Evolutionary conservation across 1,140 invertebrate genomes (phyloP), one percentile per base, ranked within the genome.

Genomic region (Pseudachorutes palmiensis): DNA sequence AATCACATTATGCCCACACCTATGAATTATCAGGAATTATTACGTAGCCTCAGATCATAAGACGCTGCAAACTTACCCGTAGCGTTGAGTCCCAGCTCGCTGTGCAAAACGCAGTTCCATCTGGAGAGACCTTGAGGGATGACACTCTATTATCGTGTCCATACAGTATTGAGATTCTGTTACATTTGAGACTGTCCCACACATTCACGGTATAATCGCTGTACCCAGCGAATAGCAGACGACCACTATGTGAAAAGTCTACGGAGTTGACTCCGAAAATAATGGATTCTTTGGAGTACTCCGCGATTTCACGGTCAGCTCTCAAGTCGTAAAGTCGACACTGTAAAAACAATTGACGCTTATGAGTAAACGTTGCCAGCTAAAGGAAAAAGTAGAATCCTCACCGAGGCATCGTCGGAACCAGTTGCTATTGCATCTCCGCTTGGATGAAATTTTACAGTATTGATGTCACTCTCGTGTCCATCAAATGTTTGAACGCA

Each of bases 401-500:
- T 81, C 80, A 92, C 89, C 24, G 92, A 94, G 41, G 94, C 90
- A 84, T 99, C 97, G 81, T 99, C 97, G 57, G 93, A 97, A 58
- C 94, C 97, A 19, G 96, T 96, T 33, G 91, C 94, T 67, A 99
- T 89, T 28, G 97, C 94, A 83, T 99, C 97, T 58, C 97, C 97
- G 79, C 93, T 95, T n/a, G 97, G 97, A 86, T 98, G 94, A 82
- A 96, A 99, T 80, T 93, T 88, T 62, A 99, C 94, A 76, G 91
- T 93, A 80, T 98, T 99, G 68, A 99, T 94, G 81, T 99, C 97
- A 2, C 95, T 96, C 72, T 92, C 91, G 81, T 99, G 97, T 24
- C 96, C 94, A 80, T 99, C 95, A 81, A 99, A 99, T 62, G 91
- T 91, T 82, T 99, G 97, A 48, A 98, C 95, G 80, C 95, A 97